Base-by-base conservation (phyloP, 2,888 invertebrate genomes). In the Thyatira batis region DNA sequence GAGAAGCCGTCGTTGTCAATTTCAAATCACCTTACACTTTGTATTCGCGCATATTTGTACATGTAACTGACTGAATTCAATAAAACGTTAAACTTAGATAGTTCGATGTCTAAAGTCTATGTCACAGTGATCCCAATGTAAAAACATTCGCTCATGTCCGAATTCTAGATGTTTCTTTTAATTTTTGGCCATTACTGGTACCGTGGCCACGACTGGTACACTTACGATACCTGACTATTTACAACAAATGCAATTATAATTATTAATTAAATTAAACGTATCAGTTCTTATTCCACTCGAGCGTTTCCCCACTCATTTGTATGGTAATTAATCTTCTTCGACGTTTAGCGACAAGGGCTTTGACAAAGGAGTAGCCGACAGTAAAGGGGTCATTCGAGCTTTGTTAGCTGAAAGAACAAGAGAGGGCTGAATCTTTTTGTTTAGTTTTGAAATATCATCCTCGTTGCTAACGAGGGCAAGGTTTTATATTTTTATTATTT, bases 311-410 rank as follows among this genome's bases (percentile, higher is more conserved):
- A 69, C 78, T 79, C 70, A 84, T 85, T 85, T 82, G 73, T 76
- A 77, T 78, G 75, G 73, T 84, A 84, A 87, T 87, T 87, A 87
- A 87, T 87, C 83, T 85, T 82, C 73, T 83, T 84, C 81, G 85
- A 81, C 81, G 77, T 82, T 80, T 77, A 75, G 69, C 77, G 80
- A 77, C 71, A 72, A 72, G 69, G 70, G 72, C 72, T 75, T 73
- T 82, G 82, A 84, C 80, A 85, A 85, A 82, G 80, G 77, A 75
- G 65, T 70, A 70, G 69, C 73, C 68, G 67, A 67, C 64, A 65
- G 75, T 73, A 82, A 84, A 81, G 77, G 84, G 84, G 83, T 84
- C 84, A 87, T 84, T 82, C 72, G 77, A 80, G 78, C 84, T 85
- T 84, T 83, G 81, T 84, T 78, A 76, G 75, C 71, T 68, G 63